Percentiles rank a stretch among this genome's conserved stretches.
Conservation (phyloP, 2,888 invertebrate genomes). For the Patella ulyssiponensis region DNA sequence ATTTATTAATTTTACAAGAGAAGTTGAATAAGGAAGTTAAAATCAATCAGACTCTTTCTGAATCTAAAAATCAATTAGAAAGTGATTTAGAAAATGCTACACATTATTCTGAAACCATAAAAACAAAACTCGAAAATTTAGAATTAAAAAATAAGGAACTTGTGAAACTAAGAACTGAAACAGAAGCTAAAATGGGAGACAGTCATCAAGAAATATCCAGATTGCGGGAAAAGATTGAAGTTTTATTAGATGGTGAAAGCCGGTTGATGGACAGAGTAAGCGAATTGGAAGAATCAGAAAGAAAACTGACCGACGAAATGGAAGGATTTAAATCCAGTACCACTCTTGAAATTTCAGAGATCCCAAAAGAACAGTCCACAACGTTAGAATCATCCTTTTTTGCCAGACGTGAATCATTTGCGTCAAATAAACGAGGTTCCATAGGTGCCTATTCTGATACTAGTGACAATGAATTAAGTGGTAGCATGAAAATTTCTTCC, state of each 20-base stretch:
- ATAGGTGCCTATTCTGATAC: not conserved
- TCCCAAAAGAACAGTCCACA: constrained; percentile 14
- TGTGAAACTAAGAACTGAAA: constrained; percentile 10
- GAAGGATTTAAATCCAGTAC: constrained; percentile 12
- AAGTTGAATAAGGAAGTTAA: not conserved
- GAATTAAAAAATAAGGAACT: constrained; percentile 10
- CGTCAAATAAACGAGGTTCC: not conserved
- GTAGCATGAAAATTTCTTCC: constrained; percentile 27
- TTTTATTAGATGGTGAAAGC: constrained; percentile 51
- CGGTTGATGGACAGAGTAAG: constrained; percentile 50
- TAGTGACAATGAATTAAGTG: not conserved
- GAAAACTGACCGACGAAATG: constrained; percentile 37
- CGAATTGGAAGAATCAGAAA: constrained; percentile 49
- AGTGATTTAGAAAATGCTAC: constrained; percentile 26
- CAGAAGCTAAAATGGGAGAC: not conserved
- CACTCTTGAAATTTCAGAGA: constrained; percentile 19
- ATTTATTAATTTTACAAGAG: constrained; percentile 17
- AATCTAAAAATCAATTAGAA: constrained; percentile 22
- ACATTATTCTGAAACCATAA: constrained; percentile 15
- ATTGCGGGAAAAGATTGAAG: constrained; percentile 39
- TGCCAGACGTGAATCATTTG: too few relatives aligned
- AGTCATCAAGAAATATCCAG: not conserved
- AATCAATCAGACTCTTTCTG: constrained; percentile 20
- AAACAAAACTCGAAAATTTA: constrained; percentile 15
- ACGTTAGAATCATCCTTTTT: not conserved